Evolutionary conservation across 2,888 invertebrate genomes (phyloP).

Genomic region (Conchocele bisecta): DNA sequence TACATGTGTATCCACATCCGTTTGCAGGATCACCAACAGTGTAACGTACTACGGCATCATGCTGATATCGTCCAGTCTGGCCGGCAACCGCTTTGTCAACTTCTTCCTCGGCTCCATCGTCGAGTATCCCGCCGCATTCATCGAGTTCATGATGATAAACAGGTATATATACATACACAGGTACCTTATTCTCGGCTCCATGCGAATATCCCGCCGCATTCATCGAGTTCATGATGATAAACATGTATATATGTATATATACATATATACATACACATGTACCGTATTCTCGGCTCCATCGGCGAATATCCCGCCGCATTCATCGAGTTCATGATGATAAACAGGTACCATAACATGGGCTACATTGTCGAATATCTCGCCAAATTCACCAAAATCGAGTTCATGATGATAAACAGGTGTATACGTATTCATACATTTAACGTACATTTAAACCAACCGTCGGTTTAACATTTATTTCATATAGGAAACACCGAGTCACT

Average conservation of each 20-base stretch:
- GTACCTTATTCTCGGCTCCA: too few relatives aligned
- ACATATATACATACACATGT: too few relatives aligned
- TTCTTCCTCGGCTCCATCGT: conserved; percentile 70
- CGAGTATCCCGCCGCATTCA: conserved; percentile 69
- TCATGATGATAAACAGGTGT: conserved; percentile 60
- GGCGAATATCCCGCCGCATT: conserved; percentile 72
- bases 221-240: conserved; percentile 52
- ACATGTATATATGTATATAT: too few relatives aligned
- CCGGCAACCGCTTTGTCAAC: conserved; percentile 74
- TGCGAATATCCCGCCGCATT: conserved; percentile 71
- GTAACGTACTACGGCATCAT: conserved; percentile 74
- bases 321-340: conserved; percentile 52
- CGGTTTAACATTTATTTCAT: too few relatives aligned
- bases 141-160: conserved; percentile 56
- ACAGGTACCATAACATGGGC: too few relatives aligned
- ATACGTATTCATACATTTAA: too few relatives aligned
- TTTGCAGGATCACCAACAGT: conserved; percentile 70
- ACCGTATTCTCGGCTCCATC: conserved; percentile 69
- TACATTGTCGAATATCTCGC: conserved; percentile 74
- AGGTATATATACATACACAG: too few relatives aligned
- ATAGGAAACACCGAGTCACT: too few relatives aligned
- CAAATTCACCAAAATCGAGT: conserved; percentile 58
- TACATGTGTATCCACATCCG: background rate
- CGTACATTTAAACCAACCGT: too few relatives aligned
- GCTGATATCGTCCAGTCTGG: conserved; percentile 68